phyloP scores from a whole-genome alignment of 2,113 vertebrate species.

The Corapipo altera region DNA sequence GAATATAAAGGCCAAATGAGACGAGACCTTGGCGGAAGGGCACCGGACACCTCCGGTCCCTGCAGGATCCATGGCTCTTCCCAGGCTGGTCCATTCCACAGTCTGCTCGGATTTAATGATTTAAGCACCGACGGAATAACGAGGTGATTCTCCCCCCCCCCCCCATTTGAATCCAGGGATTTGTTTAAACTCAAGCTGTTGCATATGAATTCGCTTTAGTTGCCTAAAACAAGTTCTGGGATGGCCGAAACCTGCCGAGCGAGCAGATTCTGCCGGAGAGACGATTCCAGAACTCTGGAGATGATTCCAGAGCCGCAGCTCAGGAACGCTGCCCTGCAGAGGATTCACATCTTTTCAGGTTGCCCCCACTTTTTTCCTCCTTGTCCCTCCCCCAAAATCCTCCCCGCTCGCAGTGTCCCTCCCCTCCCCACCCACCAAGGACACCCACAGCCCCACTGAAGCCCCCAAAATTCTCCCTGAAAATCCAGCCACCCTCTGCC shows the following conservation, averaged over 20 bases:
- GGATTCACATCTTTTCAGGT: not conserved
- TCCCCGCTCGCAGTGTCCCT: not conserved
- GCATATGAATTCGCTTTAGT: not conserved
- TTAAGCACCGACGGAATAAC: not conserved
- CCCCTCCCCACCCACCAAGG: fast-evolving
- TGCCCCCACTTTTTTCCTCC: not conserved
- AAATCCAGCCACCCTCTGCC: not conserved
- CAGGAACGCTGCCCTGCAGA: not conserved
- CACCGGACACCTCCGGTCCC: fast-evolving
- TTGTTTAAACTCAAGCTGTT: conserved; percentile 23
- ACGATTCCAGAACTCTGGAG: not conserved
- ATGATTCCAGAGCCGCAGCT: not conserved
- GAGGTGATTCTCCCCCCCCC: fast-evolving
- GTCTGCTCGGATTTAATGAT: not conserved
- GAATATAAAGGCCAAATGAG: not conserved
- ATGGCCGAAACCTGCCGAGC: not conserved
- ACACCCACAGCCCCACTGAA: not conserved
- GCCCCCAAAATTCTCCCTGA: not conserved
- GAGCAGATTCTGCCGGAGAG: not conserved
- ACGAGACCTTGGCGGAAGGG: not conserved
- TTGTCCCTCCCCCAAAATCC: fast-evolving
- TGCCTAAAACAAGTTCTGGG: conserved; percentile 7
- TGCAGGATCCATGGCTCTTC: not conserved
- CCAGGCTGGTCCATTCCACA: not conserved
- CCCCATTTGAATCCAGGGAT: not conserved